Evolutionary conservation across 2,797 vertebrate species (phyloP), one percentile per base, ranked within the genome.

Genomic region (Hylomyscus alleni): DNA sequence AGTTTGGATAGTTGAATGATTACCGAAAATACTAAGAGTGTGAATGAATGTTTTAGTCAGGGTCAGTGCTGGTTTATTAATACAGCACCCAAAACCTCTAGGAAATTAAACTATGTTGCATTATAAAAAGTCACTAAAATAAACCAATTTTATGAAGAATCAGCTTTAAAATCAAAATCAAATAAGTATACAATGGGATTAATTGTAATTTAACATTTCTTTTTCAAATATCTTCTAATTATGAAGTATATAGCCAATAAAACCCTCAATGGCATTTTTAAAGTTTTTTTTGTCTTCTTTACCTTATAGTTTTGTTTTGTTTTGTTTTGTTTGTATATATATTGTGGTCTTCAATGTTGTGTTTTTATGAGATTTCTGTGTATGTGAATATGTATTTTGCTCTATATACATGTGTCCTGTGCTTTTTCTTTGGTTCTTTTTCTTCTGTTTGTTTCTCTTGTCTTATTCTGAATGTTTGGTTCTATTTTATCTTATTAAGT

Each of bases 91-190:
- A 88, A 76, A 85, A 58, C 15, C 1, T 56, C 82, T 29, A 93
- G 40, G 80, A 22, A 90, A 44, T 29, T 54, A 94, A 15, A 75
- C 90, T 89, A 92, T 1, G 8, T 80, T 90, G 86, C 75, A 92
- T 34, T 78, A 52, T 60, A 91, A 89, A 81, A 31, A 67, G 20
- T 81, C 3, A 83, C 62, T 40, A 86, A 4, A 56, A 54, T 4
- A n/a, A 81, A 10, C 3, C n/a, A 2, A 13, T 52, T 81, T 62
- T 86, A 56, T 65, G 12, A 92, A 69, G 29, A 77, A 85, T 76
- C 62, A 94, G 72, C 44, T 67, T 58, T 26, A 58, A 44, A 90
- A 24, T 65, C 7, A 77, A 80, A 93, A 91, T n/a, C 15, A 91
- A 89, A 88, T 72, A 65, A 69, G 20, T 34, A 90, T 60, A 67